Evolutionary conservation across 2,113 vertebrate species (phyloP).

Genomic region (Mesembrinibis cayennensis): DNA sequence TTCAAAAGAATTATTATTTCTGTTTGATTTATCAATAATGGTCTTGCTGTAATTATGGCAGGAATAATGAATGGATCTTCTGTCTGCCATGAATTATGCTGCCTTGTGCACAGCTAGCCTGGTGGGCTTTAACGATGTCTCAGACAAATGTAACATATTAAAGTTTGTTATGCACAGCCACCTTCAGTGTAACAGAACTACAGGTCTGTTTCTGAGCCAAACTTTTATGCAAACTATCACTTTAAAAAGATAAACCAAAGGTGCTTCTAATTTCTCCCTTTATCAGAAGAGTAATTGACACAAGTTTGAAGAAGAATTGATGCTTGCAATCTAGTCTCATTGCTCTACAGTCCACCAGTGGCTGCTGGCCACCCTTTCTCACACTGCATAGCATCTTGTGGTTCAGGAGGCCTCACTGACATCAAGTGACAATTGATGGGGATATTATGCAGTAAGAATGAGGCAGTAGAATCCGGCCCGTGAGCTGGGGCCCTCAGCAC

Average conservation of each 20-base stretch:
- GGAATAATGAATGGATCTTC: constrained; percentile 75
- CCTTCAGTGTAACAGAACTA: constrained; percentile 26
- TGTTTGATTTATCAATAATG: constrained; percentile 74
- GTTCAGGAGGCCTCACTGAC: neutral
- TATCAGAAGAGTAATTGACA: neutral
- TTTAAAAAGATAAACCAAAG: constrained; percentile 22
- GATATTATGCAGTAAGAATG: neutral
- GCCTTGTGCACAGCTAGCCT: constrained; percentile 29
- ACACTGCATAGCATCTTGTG: neutral
- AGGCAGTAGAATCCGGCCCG: neutral
- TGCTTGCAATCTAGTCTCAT: neutral
- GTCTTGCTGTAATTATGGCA: constrained; percentile 71
- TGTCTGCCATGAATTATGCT: constrained; percentile 67
- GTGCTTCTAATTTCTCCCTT: neutral
- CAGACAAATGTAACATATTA: constrained; percentile 69
- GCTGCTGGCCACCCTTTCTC: neutral
- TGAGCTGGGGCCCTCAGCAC: neutral
- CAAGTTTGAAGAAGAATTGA: neutral
- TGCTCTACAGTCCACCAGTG: neutral
- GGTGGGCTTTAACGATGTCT: constrained; percentile 49
- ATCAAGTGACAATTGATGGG: neutral
- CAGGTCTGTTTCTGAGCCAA: neutral
- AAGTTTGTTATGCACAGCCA: constrained; percentile 35
- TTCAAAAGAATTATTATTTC: constrained; percentile 61
- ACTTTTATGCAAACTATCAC: constrained; percentile 21